A percentile compares a stretch with the other conserved stretches of the same genome.
Evolutionary conservation across 2,113 vertebrate species (phyloP).

Genomic region (Balaeniceps rex): DNA sequence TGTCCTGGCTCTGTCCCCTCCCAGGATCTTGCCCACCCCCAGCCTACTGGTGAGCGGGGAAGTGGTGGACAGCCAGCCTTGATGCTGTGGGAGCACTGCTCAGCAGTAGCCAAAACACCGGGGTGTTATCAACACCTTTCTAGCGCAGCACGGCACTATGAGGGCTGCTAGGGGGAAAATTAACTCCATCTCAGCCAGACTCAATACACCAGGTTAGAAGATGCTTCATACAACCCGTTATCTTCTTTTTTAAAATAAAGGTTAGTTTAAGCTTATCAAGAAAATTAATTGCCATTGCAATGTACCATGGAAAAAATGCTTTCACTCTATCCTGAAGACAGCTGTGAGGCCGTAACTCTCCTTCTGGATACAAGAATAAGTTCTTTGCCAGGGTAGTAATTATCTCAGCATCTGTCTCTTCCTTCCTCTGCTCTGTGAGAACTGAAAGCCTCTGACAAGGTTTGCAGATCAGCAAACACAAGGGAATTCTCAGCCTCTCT

Average conservation of each 20-base stretch:
- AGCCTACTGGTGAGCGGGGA: too few relatives aligned
- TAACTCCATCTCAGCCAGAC: too few relatives aligned
- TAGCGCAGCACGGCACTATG: too few relatives aligned
- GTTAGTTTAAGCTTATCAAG: slow-evolving; percentile 65
- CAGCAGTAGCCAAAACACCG: too few relatives aligned
- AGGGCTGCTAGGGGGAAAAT: too few relatives aligned
- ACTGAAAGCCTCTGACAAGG: not conserved
- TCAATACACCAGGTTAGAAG: not conserved
- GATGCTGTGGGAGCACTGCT: too few relatives aligned
- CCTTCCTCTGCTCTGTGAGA: not conserved
- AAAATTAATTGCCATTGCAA: slow-evolving; percentile 66
- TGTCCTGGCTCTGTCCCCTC: too few relatives aligned
- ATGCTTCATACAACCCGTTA: slow-evolving; percentile 3
- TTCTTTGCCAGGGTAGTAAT: slow-evolving; percentile 53
- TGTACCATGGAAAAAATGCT: slow-evolving; percentile 46
- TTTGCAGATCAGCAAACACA: slow-evolving; percentile 10
- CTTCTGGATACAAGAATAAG: slow-evolving; percentile 50
- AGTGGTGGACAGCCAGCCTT: too few relatives aligned
- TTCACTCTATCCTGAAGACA: slow-evolving; percentile 36
- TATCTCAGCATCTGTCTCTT: slow-evolving; percentile 56
- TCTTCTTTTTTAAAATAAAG: slow-evolving; percentile 51
- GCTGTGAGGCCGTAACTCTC: slow-evolving; percentile 51
- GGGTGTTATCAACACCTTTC: too few relatives aligned
- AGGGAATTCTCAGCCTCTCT: slow-evolving; percentile 8
- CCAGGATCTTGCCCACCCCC: too few relatives aligned